A percentile compares a stretch with the other conserved stretches of the same genome.
These are phyloP conservation scores for Araneus ventricosus DNA, from an alignment of 1,140 invertebrate genomes.

Conservation along the genomic window DNA sequence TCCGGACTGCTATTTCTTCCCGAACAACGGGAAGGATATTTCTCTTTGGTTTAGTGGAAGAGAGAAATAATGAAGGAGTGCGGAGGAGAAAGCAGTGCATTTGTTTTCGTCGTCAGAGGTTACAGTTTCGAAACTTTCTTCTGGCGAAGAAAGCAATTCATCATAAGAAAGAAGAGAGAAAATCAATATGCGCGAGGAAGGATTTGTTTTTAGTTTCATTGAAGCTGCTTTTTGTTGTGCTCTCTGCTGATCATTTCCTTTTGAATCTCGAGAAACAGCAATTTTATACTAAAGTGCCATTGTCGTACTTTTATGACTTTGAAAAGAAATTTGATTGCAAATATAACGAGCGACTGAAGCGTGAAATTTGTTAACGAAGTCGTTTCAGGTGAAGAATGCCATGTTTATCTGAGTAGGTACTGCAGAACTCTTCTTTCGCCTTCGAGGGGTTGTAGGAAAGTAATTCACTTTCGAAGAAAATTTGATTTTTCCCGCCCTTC, in stretches of 20 bases:
- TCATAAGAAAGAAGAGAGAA: conserved; percentile 19
- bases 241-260: conserved; percentile 25
- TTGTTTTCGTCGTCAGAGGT: neutral
- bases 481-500: neutral
- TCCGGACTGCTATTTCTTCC: neutral
- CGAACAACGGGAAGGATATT: neutral
- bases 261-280: neutral
- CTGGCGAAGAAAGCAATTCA: conserved; percentile 28
- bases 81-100: neutral
- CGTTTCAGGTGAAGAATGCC: neutral
- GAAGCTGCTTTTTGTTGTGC: neutral
- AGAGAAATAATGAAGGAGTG: neutral
- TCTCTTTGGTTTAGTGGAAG: neutral
- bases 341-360: neutral
- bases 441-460: neutral
- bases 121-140: conserved; percentile 27
- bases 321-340: neutral
- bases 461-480: neutral
- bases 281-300: neutral
- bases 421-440: neutral
- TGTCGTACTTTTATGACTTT: conserved; percentile 17
- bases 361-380: neutral
- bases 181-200: neutral
- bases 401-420: neutral
- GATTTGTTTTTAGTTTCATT: conserved; percentile 2